These are phyloP conservation scores for Argentina silus DNA, from an alignment of 2,797 vertebrate genomes.

Conservation along the genomic window DNA sequence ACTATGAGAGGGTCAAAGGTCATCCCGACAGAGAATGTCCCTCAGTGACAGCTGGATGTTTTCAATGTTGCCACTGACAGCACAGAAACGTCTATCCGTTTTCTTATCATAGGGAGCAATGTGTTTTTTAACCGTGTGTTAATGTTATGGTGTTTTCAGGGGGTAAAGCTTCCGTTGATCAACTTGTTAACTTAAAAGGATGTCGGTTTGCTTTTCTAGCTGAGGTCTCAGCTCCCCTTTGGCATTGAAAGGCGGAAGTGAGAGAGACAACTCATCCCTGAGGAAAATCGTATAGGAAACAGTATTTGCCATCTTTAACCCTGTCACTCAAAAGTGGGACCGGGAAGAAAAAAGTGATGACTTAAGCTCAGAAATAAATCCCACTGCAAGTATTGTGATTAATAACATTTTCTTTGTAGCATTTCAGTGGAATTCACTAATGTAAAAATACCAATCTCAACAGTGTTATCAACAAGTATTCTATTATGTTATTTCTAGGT, in stretches of 20 bases:
- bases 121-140: slow-evolving; percentile 6
- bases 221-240: slow-evolving; percentile 22
- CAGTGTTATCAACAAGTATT: too few relatives aligned
- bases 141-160: slow-evolving; percentile 10
- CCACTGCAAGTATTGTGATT: too few relatives aligned
- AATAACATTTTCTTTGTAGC: too few relatives aligned
- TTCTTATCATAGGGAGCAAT: not conserved
- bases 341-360: too few relatives aligned
- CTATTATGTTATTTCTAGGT: too few relatives aligned
- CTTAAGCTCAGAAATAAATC: too few relatives aligned
- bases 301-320: slow-evolving; percentile 22
- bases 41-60: not conserved
- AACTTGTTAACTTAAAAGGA: not conserved
- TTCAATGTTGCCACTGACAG: not conserved
- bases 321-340: too few relatives aligned
- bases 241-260: slow-evolving; percentile 17
- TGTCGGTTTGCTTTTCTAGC: slow-evolving; percentile 43
- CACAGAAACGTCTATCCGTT: not conserved
- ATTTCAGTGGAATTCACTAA: too few relatives aligned
- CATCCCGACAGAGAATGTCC: not conserved
- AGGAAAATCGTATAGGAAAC: not conserved
- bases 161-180: slow-evolving; percentile 4
- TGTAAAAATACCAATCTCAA: too few relatives aligned
- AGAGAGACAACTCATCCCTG: not conserved
- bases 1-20: slow-evolving; percentile 5